Percentiles rank a stretch among this genome's conserved stretches.
phyloP scores from a whole-genome alignment of 1,140 invertebrate species.

The Aphelinus atriplicis region DNA sequence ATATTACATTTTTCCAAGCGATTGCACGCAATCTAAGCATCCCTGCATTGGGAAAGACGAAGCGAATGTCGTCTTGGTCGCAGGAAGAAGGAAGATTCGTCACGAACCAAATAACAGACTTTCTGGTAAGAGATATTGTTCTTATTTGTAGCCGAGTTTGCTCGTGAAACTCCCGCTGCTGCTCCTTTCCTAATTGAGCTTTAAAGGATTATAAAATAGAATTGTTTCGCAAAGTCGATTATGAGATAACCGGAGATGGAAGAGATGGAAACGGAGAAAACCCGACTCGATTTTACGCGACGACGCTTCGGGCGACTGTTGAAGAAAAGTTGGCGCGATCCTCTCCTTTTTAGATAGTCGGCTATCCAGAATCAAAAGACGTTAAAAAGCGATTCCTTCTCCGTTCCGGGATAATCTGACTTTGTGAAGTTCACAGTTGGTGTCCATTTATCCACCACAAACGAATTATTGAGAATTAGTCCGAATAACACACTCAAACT shows the following conservation, averaged over 20 bases:
- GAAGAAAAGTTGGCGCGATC: background rate
- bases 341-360: too few relatives aligned
- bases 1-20: slow-evolving; percentile 63
- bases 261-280: slow-evolving; percentile 22
- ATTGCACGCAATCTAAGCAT: slow-evolving; percentile 38
- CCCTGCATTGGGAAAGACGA: background rate
- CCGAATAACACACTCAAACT: too few relatives aligned
- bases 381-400: slow-evolving; percentile 34
- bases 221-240: slow-evolving; percentile 63
- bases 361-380: slow-evolving; percentile 18
- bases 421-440: slow-evolving; percentile 14
- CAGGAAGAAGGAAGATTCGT: slow-evolving; percentile 54
- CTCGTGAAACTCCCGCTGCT: slow-evolving; percentile 36
- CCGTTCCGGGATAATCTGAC: slow-evolving; percentile 26
- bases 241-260: slow-evolving; percentile 47
- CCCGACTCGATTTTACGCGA: slow-evolving; percentile 31
- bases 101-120: slow-evolving; percentile 10
- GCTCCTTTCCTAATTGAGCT: slow-evolving; percentile 41
- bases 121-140: slow-evolving; percentile 45
- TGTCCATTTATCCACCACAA: too few relatives aligned
- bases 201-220: slow-evolving; percentile 60
- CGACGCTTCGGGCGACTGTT: slow-evolving; percentile 30
- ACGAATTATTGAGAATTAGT: too few relatives aligned
- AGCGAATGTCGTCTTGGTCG: background rate
- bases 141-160: slow-evolving; percentile 60